These are phyloP conservation scores for Podarcis siculus DNA, from an alignment of 2,797 vertebrate species.

Conservation along the genomic window DNA sequence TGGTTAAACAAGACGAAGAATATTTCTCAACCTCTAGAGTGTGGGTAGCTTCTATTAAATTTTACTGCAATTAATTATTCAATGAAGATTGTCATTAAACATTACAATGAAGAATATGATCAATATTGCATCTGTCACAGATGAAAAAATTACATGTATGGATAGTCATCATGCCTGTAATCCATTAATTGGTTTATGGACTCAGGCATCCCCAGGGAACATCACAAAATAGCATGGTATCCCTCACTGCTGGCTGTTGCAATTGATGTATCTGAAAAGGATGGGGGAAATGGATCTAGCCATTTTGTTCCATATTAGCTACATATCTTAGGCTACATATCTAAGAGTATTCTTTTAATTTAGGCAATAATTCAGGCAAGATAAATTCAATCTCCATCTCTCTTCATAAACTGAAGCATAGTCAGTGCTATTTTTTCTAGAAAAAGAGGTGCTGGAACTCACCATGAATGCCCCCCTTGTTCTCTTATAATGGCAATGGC, in stretches of 20 bases:
- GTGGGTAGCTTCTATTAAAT: constrained; percentile 65
- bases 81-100: constrained; percentile 73
- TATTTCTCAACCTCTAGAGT: constrained; percentile 42
- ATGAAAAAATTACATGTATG: constrained; percentile 70
- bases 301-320: constrained; percentile 66
- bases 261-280: constrained; percentile 69
- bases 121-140: constrained; percentile 67
- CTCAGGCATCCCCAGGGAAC: constrained; percentile 65
- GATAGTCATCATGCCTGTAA: constrained; percentile 53
- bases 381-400: constrained; percentile 75
- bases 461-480: too few species aligned
- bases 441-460: too few species aligned
- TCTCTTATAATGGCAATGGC: too few species aligned
- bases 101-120: constrained; percentile 69
- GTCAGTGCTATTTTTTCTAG: too few species aligned
- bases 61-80: constrained; percentile 74
- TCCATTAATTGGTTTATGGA: constrained; percentile 68
- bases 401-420: constrained; percentile 61
- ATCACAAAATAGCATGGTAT: constrained; percentile 60
- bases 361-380: constrained; percentile 79
- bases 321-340: constrained; percentile 66
- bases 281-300: constrained; percentile 69
- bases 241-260: constrained; percentile 63
- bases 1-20: constrained; percentile 58
- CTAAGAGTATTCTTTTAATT: constrained; percentile 69